Conservation (phyloP, 2,113 vertebrate genomes). For the Forbesichthys agassizii region DNA sequence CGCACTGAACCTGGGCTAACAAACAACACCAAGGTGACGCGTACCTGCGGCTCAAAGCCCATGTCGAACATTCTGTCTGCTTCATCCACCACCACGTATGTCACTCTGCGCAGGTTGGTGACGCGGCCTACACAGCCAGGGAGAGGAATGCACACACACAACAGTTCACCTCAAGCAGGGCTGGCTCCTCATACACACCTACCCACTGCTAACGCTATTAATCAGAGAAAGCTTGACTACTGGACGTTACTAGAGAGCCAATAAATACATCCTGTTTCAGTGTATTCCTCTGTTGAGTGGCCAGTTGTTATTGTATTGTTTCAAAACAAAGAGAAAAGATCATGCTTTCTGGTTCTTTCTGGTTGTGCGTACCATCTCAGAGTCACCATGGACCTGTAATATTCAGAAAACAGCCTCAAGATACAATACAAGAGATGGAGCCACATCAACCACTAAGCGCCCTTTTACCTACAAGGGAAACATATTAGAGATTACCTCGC, state of each 20-base stretch:
- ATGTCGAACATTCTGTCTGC: constrained; percentile 99
- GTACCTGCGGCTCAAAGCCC: constrained; percentile 98
- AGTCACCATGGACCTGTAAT: constrained; percentile 93
- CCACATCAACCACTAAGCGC: constrained; percentile 90
- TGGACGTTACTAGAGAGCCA: constrained; percentile 19
- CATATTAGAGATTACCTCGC: constrained; percentile 99
- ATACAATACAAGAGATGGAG: constrained; percentile 95
- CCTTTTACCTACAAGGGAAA: constrained; percentile 94
- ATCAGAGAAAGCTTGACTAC: constrained; percentile 19
- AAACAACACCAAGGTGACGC: neutral
- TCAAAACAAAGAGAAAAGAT: neutral
- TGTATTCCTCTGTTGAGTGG: constrained; percentile 18
- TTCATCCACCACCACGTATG: constrained; percentile 96
- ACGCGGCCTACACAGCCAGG: constrained; percentile 84
- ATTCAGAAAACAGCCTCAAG: constrained; percentile 97
- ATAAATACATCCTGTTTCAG: constrained; percentile 8
- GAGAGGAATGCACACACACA: constrained; percentile 30
- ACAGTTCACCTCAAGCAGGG: constrained; percentile 1
- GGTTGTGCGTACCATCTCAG: constrained; percentile 97
- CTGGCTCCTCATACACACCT: neutral
- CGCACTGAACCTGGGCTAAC: too few relatives aligned
- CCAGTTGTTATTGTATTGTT: constrained; percentile 23
- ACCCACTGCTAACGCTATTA: constrained; percentile 18
- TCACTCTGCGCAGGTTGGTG: constrained; percentile 93
- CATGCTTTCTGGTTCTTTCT: constrained; percentile 55